Evolutionary conservation across 2,797 vertebrate species (phyloP), one percentile per base, ranked within the genome.

Genomic region (Ceryle rudis): DNA sequence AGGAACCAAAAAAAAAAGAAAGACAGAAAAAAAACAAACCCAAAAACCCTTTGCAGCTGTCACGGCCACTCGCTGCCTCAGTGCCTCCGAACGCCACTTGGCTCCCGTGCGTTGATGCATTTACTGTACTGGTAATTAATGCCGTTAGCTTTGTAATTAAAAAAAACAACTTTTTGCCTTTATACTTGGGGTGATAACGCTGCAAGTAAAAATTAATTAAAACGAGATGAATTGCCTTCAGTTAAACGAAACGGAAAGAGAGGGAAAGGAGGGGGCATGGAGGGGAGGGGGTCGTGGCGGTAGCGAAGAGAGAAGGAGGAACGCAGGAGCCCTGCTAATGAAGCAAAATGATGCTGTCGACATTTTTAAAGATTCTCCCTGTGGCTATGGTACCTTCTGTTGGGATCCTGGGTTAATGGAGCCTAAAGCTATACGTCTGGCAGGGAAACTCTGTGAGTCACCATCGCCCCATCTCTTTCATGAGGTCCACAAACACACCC

Each of bases 131-230:
- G 97, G 98, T 98, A 98, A 98, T 98, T 98, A 98, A 98, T 97
- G 98, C 98, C 94, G 97, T 98, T 98, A 98, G 98, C 97, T 98
- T 98, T 98, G 97, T 98, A 98, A 98, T 98, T 98, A 97, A 98
- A 98, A 98, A 98, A 98, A 96, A 85, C 94, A 96, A 94, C 94
- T 96, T 98, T 98, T 98, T 98, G 96, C 97, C 98, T 98, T 98
- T 98, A 97, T 97, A 98, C 97, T 97, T 95, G 96, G 96, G 97
- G 97, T 97, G 98, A 98, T 98, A 98, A 98, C 88, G 96, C 98
- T 97, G 98, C 97, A 97, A 98, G 98, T 98, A 98, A 98, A 98
- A 98, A 98, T 98, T 98, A 98, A 98, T 98, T 98, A 98, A 98
- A 98, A 98, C 15, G 96, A 98, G 98, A 98, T 98, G 97, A 98